A percentile compares a stretch with the other conserved stretches of the same genome.
phyloP scores from a whole-genome alignment of 92 coral and sea anemone genomes.

The Muricea muricata region DNA sequence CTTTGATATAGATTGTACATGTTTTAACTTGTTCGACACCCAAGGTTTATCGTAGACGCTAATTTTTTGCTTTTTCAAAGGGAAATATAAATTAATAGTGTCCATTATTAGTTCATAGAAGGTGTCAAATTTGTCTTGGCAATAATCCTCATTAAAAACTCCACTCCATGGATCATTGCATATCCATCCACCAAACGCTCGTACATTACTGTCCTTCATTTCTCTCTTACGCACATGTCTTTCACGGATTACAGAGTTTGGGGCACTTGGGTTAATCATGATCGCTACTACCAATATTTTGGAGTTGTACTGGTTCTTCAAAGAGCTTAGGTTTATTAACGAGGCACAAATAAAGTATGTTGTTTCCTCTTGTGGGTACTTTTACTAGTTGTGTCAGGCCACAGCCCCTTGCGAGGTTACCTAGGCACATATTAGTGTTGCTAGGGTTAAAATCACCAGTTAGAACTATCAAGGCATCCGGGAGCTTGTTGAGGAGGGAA shows the following conservation, averaged over 20 bases:
- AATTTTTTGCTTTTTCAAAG: constrained; percentile 39
- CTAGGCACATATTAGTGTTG: not conserved
- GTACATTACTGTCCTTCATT: constrained; percentile 31
- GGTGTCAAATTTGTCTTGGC: not conserved
- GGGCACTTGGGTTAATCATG: constrained; percentile 21
- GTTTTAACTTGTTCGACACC: constrained; percentile 48
- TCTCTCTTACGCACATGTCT: constrained; percentile 24
- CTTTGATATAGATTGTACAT: constrained; percentile 46
- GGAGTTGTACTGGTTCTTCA: constrained; percentile 22
- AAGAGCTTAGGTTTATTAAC: constrained; percentile 40
- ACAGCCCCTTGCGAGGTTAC: not conserved
- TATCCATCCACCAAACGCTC: constrained; percentile 32
- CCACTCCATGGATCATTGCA: not conserved
- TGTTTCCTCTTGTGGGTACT: not conserved
- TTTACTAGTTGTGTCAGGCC: not conserved
- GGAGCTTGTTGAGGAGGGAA: constrained; percentile 13
- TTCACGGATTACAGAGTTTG: not conserved
- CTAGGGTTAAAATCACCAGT: constrained; percentile 17
- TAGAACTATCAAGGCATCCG: constrained; percentile 21
- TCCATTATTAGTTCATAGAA: constrained; percentile 11
- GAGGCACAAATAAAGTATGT: not conserved
- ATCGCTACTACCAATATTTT: constrained; percentile 32
- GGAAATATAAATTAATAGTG: constrained; percentile 51
- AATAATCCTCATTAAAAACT: constrained; percentile 6
- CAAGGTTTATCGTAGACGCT: constrained; percentile 22